These are phyloP conservation scores for Limnephilus rhombicus DNA, from an alignment of 2,888 invertebrate species.

Conservation along the genomic window DNA sequence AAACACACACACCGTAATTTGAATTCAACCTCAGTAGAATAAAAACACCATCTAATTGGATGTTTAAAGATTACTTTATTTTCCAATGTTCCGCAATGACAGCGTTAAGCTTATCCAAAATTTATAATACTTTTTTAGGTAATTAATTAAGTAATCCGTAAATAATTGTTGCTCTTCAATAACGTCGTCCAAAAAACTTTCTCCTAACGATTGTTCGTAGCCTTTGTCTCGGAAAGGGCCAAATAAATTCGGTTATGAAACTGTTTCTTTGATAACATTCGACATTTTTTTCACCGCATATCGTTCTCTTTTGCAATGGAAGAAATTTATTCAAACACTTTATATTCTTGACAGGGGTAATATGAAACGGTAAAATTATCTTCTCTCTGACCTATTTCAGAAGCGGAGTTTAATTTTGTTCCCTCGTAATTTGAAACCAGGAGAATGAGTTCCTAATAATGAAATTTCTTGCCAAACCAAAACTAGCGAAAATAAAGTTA, in stretches of 20 bases:
- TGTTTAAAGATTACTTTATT: neutral
- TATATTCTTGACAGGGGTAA: slow-evolving; percentile 44
- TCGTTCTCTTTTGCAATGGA: neutral
- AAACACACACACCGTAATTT: too few species aligned
- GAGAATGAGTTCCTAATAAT: slow-evolving; percentile 38
- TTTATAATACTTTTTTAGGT: neutral
- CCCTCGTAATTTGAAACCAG: neutral
- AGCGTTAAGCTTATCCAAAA: neutral
- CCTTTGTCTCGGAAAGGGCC: neutral
- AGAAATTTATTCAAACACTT: slow-evolving; percentile 40
- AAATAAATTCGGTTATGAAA: slow-evolving; percentile 10
- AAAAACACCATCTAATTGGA: neutral
- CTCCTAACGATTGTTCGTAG: neutral
- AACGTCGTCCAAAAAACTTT: neutral
- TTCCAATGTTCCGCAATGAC: neutral
- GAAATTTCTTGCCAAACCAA: slow-evolving; percentile 39
- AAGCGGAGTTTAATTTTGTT: slow-evolving; percentile 30
- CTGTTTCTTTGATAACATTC: slow-evolving; percentile 8
- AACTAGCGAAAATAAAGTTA: slow-evolving; percentile 38
- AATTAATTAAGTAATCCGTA: neutral
- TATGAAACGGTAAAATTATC: slow-evolving; percentile 41
- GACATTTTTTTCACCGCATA: slow-evolving; percentile 17
- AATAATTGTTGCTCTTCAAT: neutral
- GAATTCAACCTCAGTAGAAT: neutral
- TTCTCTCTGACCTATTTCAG: slow-evolving; percentile 40